These are phyloP conservation scores for Drosophila subsilvestris DNA, from an alignment of 2,888 invertebrate genomes.

Conservation along the genomic window DNA sequence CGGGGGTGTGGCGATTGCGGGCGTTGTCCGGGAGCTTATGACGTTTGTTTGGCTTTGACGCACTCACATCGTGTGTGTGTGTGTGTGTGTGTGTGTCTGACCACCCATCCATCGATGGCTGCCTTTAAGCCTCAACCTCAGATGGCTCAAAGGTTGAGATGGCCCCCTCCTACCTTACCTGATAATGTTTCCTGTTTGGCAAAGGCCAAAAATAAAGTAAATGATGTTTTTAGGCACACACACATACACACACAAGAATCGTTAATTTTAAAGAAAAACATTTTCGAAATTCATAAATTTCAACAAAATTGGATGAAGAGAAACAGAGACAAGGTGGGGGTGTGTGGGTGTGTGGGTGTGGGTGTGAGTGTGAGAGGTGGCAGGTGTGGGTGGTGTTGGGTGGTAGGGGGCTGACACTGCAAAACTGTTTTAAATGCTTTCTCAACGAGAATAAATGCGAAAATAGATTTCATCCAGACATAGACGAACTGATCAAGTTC, in stretches of 20 bases:
- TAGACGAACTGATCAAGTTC: slow-evolving; percentile 46
- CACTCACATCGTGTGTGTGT: slow-evolving; percentile 39
- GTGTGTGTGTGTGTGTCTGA: too few relatives aligned
- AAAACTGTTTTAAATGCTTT: slow-evolving; percentile 66
- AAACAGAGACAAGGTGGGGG: not conserved
- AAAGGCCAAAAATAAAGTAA: slow-evolving; percentile 60
- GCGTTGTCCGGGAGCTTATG: slow-evolving; percentile 45
- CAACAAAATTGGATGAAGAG: slow-evolving; percentile 6
- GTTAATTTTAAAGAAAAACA: slow-evolving; percentile 44
- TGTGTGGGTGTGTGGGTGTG: not conserved
- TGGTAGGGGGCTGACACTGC: slow-evolving; percentile 39
- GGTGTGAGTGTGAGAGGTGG: not conserved
- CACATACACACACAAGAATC: not conserved
- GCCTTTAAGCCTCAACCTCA: slow-evolving; percentile 23
- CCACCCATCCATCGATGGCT: slow-evolving; percentile 7
- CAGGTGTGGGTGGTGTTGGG: not conserved
- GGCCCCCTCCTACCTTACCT: slow-evolving; percentile 2
- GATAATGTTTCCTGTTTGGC: slow-evolving; percentile 67
- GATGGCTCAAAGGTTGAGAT: not conserved
- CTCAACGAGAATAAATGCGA: slow-evolving; percentile 35
- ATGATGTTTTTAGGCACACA: slow-evolving; percentile 34
- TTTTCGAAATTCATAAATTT: slow-evolving; percentile 68
- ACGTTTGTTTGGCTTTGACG: slow-evolving; percentile 73
- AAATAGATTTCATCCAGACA: slow-evolving; percentile 34
- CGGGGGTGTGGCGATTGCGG: not conserved